phyloP scores from a whole-genome alignment of 2,113 vertebrate species.

The Calonectris borealis region DNA sequence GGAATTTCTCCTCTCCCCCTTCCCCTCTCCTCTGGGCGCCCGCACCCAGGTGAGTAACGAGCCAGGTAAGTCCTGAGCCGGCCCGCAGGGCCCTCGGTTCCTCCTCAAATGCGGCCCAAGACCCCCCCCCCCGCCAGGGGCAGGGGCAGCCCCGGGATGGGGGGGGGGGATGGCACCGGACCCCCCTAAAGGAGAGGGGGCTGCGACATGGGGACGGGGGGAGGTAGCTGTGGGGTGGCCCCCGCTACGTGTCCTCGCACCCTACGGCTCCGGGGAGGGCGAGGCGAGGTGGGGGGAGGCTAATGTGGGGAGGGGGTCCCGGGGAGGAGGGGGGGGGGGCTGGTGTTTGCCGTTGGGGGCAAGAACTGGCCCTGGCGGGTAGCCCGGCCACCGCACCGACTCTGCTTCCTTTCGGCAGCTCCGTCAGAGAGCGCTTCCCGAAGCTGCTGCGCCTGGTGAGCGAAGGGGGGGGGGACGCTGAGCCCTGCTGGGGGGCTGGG shows the following conservation, averaged over 20 bases:
- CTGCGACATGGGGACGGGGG: too few relatives aligned
- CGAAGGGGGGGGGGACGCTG: too few relatives aligned
- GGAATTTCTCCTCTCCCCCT: background rate
- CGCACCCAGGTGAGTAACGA: background rate
- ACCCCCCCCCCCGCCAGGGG: background rate
- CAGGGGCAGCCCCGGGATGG: background rate
- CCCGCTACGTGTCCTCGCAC: background rate
- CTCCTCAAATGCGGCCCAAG: background rate
- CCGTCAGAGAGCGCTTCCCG: too few relatives aligned
- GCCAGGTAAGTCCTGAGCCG: background rate
- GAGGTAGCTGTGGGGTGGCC: background rate
- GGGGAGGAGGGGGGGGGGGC: too few relatives aligned
- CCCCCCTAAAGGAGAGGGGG: background rate
- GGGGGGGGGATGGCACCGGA: background rate
- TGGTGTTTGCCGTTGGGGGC: too few relatives aligned
- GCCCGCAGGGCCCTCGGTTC: background rate
- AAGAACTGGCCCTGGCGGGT: too few relatives aligned
- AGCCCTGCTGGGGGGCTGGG: too few relatives aligned
- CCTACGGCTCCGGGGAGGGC: background rate
- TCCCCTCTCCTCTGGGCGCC: background rate
- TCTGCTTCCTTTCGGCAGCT: too few relatives aligned
- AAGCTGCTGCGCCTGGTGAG: too few relatives aligned
- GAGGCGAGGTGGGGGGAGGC: background rate
- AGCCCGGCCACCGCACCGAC: too few relatives aligned
- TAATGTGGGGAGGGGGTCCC: background rate